Evolutionary conservation across 2,888 invertebrate species (phyloP), one percentile per base, ranked within the genome.

Genomic region (Cenopis cana): DNA sequence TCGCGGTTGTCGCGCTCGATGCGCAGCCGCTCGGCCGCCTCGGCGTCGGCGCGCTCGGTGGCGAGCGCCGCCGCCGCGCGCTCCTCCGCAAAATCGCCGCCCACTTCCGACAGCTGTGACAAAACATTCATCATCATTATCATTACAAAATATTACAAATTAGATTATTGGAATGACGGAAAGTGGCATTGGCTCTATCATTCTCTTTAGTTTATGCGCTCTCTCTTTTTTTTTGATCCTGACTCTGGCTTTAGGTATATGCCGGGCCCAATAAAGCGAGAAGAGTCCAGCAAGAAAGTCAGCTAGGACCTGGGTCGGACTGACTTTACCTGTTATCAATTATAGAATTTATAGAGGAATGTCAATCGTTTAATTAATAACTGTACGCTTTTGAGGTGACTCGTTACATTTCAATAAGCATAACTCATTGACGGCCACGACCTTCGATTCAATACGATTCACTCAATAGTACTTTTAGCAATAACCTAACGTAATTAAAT

Each of bases 81-180:
- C 87, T 99, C 99, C 86, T 99, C 99, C 2, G 97, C 96, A 77
- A 98, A 94, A 89, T 99, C 99, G 33, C 98, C 97, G 70, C 97
- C 97, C 92, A 98, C 96, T 90, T 98, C 98, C 81, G 98, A 97
- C 85, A 98, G 93, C 98, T 98, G 93, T 14, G 61, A 67, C 61
- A 67, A 50, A n/a, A 50, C 12, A 52, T 18, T n/a, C n/a, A n/a
- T n/a, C n/a, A 41, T 12, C 41, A 46, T 6, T n/a, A 8, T 46
- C 14, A 46, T n/a, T 14, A 41, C 2, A 0, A 0, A 41, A 4
- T 33, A 33, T 33, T 33, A 6, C 8, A 33, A 6, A 24, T 24
- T 24, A 24, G 24, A 24, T 24, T 24, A 24, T 1, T 24, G 24
- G 24, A 24, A 24, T 24, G 1, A 1, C 4, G 24, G 24, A 24